phyloP scores from a whole-genome alignment of 2,797 vertebrate genomes.

The Aulostomus chinensis region DNA sequence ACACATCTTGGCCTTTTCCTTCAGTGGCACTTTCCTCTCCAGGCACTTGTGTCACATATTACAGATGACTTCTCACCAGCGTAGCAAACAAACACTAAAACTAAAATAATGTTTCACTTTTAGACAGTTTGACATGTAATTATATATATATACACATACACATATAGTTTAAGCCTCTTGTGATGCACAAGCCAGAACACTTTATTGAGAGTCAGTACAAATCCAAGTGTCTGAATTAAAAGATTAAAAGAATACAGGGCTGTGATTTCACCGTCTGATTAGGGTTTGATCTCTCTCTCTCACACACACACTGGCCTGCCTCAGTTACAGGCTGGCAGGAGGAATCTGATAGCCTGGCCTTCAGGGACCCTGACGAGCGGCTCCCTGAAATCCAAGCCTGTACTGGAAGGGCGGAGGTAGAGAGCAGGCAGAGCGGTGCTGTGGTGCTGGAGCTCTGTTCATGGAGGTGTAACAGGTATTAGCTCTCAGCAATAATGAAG shows the following conservation, averaged over 20 bases:
- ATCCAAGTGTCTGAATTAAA: slow-evolving; percentile 46
- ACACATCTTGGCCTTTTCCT: slow-evolving; percentile 6
- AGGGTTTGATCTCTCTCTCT: slow-evolving; percentile 28
- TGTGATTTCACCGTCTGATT: slow-evolving; percentile 69
- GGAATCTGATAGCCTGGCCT: slow-evolving; percentile 71
- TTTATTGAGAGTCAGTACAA: no score
- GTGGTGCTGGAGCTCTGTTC: no score
- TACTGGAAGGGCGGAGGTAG: no score
- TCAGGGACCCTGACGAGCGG: slow-evolving; percentile 54
- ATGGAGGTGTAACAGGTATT: neutral
- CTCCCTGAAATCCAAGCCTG: slow-evolving; percentile 67
- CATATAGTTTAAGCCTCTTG: neutral
- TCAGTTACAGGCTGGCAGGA: slow-evolving; percentile 72
- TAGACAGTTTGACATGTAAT: no score
- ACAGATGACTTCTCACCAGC: no score
- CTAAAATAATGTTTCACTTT: no score
- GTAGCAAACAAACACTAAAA: no score
- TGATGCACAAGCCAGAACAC: slow-evolving; percentile 1
- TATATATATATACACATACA: no score
- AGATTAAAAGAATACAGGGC: slow-evolving; percentile 68
- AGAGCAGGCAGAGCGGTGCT: no score
- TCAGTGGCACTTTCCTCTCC: neutral
- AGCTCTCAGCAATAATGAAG: neutral
- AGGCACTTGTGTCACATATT: no score
- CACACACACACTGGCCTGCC: slow-evolving; percentile 44